These are phyloP conservation scores for Mirounga angustirostris DNA, from an alignment of 2,113 vertebrate genomes.

Conservation along the genomic window DNA sequence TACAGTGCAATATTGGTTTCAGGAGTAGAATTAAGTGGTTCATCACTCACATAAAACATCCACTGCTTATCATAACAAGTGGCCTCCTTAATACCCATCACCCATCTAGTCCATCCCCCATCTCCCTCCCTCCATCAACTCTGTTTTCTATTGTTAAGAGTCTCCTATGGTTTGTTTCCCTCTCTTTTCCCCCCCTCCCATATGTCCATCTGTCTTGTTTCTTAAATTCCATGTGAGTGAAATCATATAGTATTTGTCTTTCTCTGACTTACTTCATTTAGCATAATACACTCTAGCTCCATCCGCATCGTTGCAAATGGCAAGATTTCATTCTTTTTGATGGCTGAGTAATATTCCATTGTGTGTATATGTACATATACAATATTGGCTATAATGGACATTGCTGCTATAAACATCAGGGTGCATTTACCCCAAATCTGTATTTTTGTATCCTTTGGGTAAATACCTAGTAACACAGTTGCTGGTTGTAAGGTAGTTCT, in stretches of 20 bases:
- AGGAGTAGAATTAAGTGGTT: neutral
- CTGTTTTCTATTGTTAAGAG: neutral
- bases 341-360: neutral
- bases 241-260: neutral
- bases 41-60: neutral
- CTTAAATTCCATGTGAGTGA: neutral
- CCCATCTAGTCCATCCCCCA: neutral
- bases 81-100: neutral
- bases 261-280: neutral
- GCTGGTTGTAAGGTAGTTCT: neutral
- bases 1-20: neutral
- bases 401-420: neutral
- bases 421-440: neutral
- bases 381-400: neutral
- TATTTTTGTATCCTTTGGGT: neutral
- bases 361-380: neutral
- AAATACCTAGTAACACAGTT: neutral
- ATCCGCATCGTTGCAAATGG: neutral
- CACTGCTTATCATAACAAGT: neutral
- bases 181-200: neutral
- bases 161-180: neutral
- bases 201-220: neutral
- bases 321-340: neutral
- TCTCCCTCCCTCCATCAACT: neutral
- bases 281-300: neutral